A percentile compares a stretch with the other conserved stretches of the same genome.
These are phyloP conservation scores for Drosophila saltans DNA, from an alignment of 1,140 invertebrate species.

Conservation along the genomic window DNA sequence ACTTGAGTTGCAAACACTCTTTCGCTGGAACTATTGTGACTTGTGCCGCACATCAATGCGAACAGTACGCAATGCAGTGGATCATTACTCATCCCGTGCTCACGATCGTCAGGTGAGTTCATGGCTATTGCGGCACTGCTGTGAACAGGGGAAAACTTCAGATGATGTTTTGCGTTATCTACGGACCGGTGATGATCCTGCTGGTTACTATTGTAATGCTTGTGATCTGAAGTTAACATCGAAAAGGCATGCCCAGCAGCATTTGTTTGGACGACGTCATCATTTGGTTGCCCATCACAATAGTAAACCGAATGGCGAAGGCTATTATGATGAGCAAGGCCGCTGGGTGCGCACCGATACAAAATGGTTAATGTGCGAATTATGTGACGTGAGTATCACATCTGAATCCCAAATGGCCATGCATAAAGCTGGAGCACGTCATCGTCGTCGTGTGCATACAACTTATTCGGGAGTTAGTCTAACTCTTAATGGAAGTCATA, in stretches of 20 bases:
- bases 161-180: constrained; percentile 48
- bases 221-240: constrained; percentile 84
- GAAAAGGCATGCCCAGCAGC: constrained; percentile 83
- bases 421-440: constrained; percentile 82
- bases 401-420: constrained; percentile 83
- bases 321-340: constrained; percentile 75
- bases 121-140: constrained; percentile 71
- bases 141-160: constrained; percentile 51
- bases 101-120: constrained; percentile 83
- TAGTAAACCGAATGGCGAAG: constrained; percentile 65
- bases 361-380: constrained; percentile 77
- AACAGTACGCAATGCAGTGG: constrained; percentile 67
- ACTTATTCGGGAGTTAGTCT: not conserved
- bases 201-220: constrained; percentile 71
- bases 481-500: constrained; percentile 32
- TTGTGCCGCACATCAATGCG: constrained; percentile 58
- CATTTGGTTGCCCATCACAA: constrained; percentile 62
- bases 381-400: constrained; percentile 83
- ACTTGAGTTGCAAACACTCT: constrained; percentile 46
- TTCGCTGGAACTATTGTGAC: constrained; percentile 59
- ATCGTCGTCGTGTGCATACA: constrained; percentile 71
- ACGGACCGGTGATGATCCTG: constrained; percentile 30
- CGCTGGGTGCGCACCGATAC: constrained; percentile 74
- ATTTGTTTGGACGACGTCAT: constrained; percentile 83
- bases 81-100: constrained; percentile 83